A percentile compares a stretch with the other conserved stretches of the same genome.
Evolutionary conservation across 2,113 vertebrate genomes (phyloP).

Genomic region (Chascanopsetta lugubris): DNA sequence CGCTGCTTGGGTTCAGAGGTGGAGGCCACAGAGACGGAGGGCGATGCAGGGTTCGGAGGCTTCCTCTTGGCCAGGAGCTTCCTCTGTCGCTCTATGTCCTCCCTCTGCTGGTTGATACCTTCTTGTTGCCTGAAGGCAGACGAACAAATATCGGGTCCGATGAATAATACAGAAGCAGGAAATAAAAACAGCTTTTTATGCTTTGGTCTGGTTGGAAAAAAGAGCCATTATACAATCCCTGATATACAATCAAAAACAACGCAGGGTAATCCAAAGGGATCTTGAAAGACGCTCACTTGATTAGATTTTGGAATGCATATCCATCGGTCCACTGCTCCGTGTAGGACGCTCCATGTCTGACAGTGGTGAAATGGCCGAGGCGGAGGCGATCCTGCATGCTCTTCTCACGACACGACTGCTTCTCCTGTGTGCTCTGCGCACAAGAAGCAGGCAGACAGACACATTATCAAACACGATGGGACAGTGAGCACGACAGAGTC

Average conservation of each 20-base stretch:
- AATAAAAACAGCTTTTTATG: conserved; percentile 5
- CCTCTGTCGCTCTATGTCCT: conserved; percentile 98
- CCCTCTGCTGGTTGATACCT: conserved; percentile 98
- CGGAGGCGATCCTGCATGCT: conserved; percentile 99
- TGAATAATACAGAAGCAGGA: conserved; percentile 3
- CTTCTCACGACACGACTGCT: conserved; percentile 97
- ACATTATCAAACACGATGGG: conserved; percentile 2
- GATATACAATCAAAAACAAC: not conserved
- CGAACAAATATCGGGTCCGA: not conserved
- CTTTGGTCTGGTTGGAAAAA: not conserved
- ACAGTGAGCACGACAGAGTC: not conserved
- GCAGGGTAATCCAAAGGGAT: not conserved
- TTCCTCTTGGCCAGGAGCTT: conserved; percentile 98
- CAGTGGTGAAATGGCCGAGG: conserved; percentile 98
- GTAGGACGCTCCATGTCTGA: conserved; percentile 97
- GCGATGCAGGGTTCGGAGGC: conserved; percentile 92
- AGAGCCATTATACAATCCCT: not conserved
- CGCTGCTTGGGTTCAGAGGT: conserved; percentile 97
- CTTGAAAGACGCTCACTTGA: conserved; percentile 86
- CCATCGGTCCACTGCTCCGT: conserved; percentile 99
- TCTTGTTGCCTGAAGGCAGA: conserved; percentile 91
- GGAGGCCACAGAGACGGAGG: conserved; percentile 90
- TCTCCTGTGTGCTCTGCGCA: conserved; percentile 96
- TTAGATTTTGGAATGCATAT: conserved; percentile 99
- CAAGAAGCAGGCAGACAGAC: conserved; percentile 23